phyloP scores from a whole-genome alignment of 2,888 invertebrate genomes.

The Torymus aiolomorphi region DNA sequence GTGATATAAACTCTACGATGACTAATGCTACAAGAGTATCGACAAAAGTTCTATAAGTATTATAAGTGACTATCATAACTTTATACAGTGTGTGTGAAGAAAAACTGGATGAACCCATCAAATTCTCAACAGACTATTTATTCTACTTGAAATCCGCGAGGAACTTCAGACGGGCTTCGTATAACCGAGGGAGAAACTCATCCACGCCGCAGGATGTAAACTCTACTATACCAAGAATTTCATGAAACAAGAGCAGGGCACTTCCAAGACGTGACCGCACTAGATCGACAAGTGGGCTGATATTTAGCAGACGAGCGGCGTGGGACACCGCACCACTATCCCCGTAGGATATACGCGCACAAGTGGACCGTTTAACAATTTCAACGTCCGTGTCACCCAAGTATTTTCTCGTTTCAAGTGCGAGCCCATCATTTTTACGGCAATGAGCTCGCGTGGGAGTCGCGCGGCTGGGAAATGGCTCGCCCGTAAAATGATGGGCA shows the following conservation, averaged over 20 bases:
- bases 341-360: constrained; percentile 1
- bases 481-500: background rate
- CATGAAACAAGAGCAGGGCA: constrained; percentile 46
- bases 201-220: constrained; percentile 23
- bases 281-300: constrained; percentile 51
- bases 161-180: background rate
- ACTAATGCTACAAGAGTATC: too few species aligned
- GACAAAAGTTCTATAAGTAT: too few species aligned
- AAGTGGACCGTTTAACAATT: constrained; percentile 34
- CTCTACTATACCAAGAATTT: constrained; percentile 24
- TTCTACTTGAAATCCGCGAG: too few species aligned
- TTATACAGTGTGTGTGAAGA: too few species aligned
- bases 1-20: too few species aligned
- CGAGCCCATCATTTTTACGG: constrained; percentile 17
- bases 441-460: constrained; percentile 2
- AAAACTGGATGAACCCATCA: too few species aligned
- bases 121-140: too few species aligned
- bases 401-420: background rate
- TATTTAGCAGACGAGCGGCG: constrained; percentile 56
- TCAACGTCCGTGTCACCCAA: constrained; percentile 24
- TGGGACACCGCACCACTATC: constrained; percentile 41
- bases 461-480: background rate
- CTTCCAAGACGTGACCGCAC: constrained; percentile 33
- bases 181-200: background rate
- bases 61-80: too few species aligned